Conservation (phyloP, 2,113 vertebrate genomes). For the Xiphophorus maculatus region DNA sequence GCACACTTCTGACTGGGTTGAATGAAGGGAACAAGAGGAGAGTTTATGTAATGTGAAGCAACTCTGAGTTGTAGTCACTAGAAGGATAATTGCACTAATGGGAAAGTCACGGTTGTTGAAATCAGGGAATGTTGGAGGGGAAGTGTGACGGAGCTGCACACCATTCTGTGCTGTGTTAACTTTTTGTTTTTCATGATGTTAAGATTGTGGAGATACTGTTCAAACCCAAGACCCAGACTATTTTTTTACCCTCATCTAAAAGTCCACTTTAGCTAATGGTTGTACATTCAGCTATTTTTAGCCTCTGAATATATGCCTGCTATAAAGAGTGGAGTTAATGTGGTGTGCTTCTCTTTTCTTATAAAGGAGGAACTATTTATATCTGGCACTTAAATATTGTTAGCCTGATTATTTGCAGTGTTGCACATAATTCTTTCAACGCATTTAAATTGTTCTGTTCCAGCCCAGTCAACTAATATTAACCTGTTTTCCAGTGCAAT, state of each 20-base stretch:
- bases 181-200: slow-evolving; percentile 35
- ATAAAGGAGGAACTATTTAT: neutral
- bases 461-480: neutral
- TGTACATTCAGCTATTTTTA: slow-evolving; percentile 72
- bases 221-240: slow-evolving; percentile 18
- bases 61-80: slow-evolving; percentile 42
- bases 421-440: neutral
- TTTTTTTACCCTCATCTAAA: slow-evolving; percentile 19
- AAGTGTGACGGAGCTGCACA: slow-evolving; percentile 59
- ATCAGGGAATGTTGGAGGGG: slow-evolving; percentile 72
- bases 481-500: neutral
- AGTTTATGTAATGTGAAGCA: slow-evolving; percentile 25
- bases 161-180: slow-evolving; percentile 32
- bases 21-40: slow-evolving; percentile 15
- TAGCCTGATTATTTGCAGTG: neutral
- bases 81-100: slow-evolving; percentile 69
- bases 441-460: neutral
- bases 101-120: slow-evolving; percentile 74
- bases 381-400: slow-evolving; percentile 1
- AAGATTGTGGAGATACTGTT: slow-evolving; percentile 46
- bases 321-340: slow-evolving; percentile 55
- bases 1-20: slow-evolving; percentile 21
- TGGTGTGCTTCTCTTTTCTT: slow-evolving; percentile 14
- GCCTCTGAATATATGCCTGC: slow-evolving; percentile 46
- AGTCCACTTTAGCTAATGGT: slow-evolving; percentile 68